Conservation (phyloP, 2,797 vertebrate species). For the Champsocephalus esox region DNA sequence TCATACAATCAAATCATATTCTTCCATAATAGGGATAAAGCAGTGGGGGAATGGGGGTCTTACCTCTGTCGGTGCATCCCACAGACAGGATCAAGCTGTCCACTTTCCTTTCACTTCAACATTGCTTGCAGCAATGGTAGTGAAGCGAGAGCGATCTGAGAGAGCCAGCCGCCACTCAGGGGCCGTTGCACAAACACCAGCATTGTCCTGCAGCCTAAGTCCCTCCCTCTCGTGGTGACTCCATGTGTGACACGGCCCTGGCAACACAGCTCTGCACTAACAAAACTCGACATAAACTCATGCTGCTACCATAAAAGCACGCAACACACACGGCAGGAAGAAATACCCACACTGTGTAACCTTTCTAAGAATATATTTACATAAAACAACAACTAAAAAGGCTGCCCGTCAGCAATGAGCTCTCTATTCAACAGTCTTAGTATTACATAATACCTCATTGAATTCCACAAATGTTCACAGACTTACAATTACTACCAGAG, state of each 20-base stretch:
- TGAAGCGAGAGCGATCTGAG: constrained; percentile 80
- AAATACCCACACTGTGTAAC: constrained; percentile 24
- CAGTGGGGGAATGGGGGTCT: constrained; percentile 52
- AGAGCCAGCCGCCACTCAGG: constrained; percentile 81
- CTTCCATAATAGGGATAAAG: constrained; percentile 39
- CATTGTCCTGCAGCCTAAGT: constrained; percentile 85
- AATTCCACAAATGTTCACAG: constrained; percentile 55
- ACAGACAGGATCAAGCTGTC: constrained; percentile 73
- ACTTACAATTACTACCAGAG: constrained; percentile 38
- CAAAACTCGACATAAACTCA: constrained; percentile 72
- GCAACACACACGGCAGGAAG: constrained; percentile 21
- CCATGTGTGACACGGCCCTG: constrained; percentile 75
- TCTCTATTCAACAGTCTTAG: constrained; percentile 35
- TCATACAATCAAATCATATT: constrained; percentile 29
- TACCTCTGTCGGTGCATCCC: constrained; percentile 80
- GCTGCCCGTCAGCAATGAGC: constrained; percentile 38
- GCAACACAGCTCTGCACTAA: constrained; percentile 76
- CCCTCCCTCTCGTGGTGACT: constrained; percentile 84
- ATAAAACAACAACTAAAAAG: constrained; percentile 20
- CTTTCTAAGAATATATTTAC: constrained; percentile 25
- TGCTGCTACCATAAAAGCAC: constrained; percentile 36
- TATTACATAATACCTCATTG: constrained; percentile 69
- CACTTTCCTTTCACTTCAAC: constrained; percentile 77
- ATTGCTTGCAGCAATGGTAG: constrained; percentile 79
- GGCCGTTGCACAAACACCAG: constrained; percentile 87